A percentile compares a stretch with the other conserved stretches of the same genome.
These are phyloP conservation scores for Dipodomys ordii DNA, from an alignment of 2,113 vertebrate genomes.

Conservation along the genomic window DNA sequence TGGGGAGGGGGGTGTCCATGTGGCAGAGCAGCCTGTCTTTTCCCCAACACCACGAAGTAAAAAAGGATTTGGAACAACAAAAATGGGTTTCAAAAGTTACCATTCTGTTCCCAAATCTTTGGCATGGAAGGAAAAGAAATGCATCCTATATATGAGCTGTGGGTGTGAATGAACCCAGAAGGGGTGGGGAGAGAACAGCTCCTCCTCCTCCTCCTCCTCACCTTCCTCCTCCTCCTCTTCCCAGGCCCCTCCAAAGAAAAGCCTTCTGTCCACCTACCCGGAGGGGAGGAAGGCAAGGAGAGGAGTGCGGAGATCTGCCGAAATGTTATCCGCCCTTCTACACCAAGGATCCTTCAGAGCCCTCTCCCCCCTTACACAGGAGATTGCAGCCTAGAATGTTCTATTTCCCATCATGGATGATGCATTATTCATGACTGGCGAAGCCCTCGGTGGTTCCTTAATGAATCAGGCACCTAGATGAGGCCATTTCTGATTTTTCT, in stretches of 20 bases:
- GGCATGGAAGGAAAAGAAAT: background rate
- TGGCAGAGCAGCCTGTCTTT: background rate
- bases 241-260: background rate
- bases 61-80: background rate
- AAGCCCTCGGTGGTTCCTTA: background rate
- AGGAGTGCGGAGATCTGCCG: background rate
- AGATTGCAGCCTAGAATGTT: background rate
- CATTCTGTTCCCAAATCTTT: background rate
- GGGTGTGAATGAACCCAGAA: background rate
- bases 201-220: background rate
- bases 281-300: background rate
- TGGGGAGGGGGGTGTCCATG: background rate
- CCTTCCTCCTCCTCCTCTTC: background rate
- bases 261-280: background rate
- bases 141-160: background rate
- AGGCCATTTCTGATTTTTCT: slow-evolving; percentile 7
- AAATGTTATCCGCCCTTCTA: background rate
- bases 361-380: background rate
- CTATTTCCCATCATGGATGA: background rate
- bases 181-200: background rate
- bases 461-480: background rate
- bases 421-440: background rate
- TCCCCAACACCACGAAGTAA: background rate
- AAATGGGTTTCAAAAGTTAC: background rate
- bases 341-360: background rate